Conservation (phyloP, 2,797 vertebrate genomes). For the Odontamblyopus rebecca region DNA sequence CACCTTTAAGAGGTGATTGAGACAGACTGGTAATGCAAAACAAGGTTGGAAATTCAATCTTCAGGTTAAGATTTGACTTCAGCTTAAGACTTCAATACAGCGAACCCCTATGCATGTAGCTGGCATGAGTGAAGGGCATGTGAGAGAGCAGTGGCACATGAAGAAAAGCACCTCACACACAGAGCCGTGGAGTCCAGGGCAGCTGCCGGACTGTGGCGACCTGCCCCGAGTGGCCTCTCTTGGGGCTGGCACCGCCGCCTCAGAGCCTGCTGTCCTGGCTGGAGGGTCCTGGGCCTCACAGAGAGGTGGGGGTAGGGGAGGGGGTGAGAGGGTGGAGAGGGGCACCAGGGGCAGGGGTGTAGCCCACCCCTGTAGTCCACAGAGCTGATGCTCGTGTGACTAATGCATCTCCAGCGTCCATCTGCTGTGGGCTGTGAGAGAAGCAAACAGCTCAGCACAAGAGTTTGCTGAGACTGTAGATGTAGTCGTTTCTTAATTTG, state of each 20-base stretch:
- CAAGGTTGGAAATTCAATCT: not conserved
- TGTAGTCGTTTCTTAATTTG: not conserved
- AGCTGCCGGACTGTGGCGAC: conserved; percentile 70
- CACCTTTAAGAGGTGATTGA: not conserved
- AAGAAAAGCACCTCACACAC: conserved; percentile 43
- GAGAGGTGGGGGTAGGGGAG: conserved; percentile 22
- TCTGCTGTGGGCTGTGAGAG: conserved; percentile 61
- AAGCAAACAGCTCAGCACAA: conserved; percentile 1
- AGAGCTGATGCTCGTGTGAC: conserved; percentile 72
- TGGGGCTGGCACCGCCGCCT: conserved; percentile 60
- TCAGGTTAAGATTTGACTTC: not conserved
- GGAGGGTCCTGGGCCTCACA: conserved; percentile 54
- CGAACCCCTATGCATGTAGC: conserved; percentile 6
- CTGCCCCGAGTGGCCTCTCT: conserved; percentile 59
- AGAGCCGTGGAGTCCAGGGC: conserved; percentile 52
- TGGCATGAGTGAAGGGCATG: conserved; percentile 30
- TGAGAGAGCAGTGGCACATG: conserved; percentile 25
- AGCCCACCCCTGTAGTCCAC: conserved; percentile 48
- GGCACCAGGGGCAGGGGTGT: conserved; percentile 47
- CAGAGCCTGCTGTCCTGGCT: conserved; percentile 67
- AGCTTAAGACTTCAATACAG: not conserved
- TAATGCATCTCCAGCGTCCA: conserved; percentile 73
- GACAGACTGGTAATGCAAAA: not conserved
- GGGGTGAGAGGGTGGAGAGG: conserved; percentile 24
- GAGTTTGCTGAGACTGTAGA: not conserved